Evolutionary conservation across 2,113 vertebrate genomes (phyloP), one percentile per base, ranked within the genome.

Genomic region (Daubentonia madagascariensis): DNA sequence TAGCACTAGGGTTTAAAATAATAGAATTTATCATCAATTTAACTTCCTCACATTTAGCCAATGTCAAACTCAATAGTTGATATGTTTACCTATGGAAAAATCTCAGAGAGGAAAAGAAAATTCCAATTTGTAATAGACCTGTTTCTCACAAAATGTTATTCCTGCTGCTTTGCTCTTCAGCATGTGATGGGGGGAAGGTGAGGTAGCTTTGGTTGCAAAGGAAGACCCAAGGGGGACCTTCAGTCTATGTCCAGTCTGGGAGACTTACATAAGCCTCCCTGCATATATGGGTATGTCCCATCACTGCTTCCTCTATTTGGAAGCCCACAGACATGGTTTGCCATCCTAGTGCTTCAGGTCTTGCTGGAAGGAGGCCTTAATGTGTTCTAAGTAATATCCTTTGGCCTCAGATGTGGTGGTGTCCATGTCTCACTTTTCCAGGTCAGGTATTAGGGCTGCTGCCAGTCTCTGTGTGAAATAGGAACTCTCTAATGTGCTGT

Each of bases 11-110:
- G 20, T 83, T 97, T 93, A 52, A 90, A 91, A 81, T 65, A 80
- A 89, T 88, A 91, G 32, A 88, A 73, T 94, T 79, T 95, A 84
- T 59, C 67, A 89, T 83, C 67, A 54, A 88, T 11, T 70, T 80
- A 28, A 88, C 30, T 30, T n/a, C 37, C 83, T 97, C 40, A 22
- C 30, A 14, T 57, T 88, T 22, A 91, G 32, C 89, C 23, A 37
- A 8, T 52, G 45, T 96, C 81, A 91, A 40, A 92, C 13, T 75
- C 79, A 84, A 23, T 88, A 61, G 17, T 5, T 93, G 57, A 85
- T 85, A n/a, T 63, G 90, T 91, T 94, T 85, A 65, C 70, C 93
- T 80, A 57, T 45, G 50, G 20, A 91, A 28, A 94, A 80, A 35
- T 79, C 70, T 88, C 57, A 87, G n/a, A 63, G 48, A 83, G 52